Conservation (phyloP, 1,140 invertebrate species). For the Drosophila navojoa region DNA sequence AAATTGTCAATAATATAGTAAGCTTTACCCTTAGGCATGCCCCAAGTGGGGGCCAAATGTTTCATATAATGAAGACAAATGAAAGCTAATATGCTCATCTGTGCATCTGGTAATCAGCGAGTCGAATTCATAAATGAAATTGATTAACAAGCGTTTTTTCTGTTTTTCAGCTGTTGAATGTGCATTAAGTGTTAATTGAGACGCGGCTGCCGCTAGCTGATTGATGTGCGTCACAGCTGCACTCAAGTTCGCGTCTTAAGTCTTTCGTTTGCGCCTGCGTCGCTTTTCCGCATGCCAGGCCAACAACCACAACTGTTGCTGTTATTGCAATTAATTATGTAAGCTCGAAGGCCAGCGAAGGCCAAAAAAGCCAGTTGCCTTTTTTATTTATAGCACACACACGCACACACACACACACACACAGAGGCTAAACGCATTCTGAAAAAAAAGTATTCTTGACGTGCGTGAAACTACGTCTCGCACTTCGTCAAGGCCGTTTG, state of each 20-base stretch:
- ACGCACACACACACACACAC: no score
- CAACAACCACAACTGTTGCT: constrained; percentile 11
- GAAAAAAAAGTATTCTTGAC: constrained; percentile 61
- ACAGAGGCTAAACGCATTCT: constrained; percentile 19
- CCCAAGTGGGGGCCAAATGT: no score
- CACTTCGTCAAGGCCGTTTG: constrained; percentile 50
- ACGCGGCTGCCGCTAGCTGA: constrained; percentile 17
- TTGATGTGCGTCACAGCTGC: constrained; percentile 46
- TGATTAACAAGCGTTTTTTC: not conserved
- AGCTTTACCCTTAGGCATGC: no score
- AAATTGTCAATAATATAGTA: no score
- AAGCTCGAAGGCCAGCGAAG: constrained; percentile 59
- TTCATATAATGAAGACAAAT: no score
- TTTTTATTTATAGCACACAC: constrained; percentile 59
- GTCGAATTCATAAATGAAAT: not conserved
- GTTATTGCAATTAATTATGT: constrained; percentile 75
- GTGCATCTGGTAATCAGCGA: constrained; percentile 12
- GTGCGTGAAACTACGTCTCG: constrained; percentile 51
- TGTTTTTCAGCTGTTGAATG: constrained; percentile 34
- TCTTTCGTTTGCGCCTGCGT: constrained; percentile 55
- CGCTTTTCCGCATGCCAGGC: constrained; percentile 67
- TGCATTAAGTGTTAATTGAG: constrained; percentile 55
- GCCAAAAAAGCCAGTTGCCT: constrained; percentile 5
- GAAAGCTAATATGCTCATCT: not conserved
- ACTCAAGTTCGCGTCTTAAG: constrained; percentile 66